These are phyloP conservation scores for Selene dorsalis DNA, from an alignment of 2,797 vertebrate species.

Conservation along the genomic window DNA sequence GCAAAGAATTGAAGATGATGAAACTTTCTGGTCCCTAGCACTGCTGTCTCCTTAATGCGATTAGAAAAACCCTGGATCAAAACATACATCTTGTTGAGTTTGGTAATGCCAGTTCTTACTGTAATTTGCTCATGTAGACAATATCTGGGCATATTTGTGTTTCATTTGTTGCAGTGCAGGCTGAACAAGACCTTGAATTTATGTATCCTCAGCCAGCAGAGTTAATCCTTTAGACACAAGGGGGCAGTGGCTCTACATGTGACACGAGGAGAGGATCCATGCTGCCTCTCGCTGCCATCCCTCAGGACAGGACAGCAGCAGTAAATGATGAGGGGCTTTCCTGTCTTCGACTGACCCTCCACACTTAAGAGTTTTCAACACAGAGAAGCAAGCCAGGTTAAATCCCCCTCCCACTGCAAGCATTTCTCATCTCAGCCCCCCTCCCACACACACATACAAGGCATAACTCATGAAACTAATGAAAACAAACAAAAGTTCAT, in stretches of 20 bases:
- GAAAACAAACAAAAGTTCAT: constrained; percentile 60
- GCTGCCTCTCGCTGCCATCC: constrained; percentile 20
- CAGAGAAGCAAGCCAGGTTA: constrained; percentile 11
- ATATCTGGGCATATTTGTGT: background rate
- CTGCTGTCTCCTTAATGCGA: background rate
- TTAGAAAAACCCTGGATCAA: too few relatives aligned
- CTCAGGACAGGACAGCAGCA: constrained; percentile 28
- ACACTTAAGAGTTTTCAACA: constrained; percentile 32
- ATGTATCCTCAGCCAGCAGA: background rate
- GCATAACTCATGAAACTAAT: constrained; percentile 38
- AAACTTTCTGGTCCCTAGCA: background rate
- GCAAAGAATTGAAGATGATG: background rate
- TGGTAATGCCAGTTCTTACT: background rate
- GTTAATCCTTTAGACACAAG: constrained; percentile 65
- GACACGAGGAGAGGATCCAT: background rate
- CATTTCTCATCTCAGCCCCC: constrained; percentile 34
- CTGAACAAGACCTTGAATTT: background rate
- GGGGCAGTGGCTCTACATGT: constrained; percentile 65
- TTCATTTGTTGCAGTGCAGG: background rate
- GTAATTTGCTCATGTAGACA: background rate
- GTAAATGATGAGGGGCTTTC: constrained; percentile 55
- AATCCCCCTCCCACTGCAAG: constrained; percentile 32
- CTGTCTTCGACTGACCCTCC: constrained; percentile 44
- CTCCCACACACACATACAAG: background rate
- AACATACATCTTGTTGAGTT: too few relatives aligned